A percentile compares a stretch with the other conserved stretches of the same genome.
Conservation (phyloP, 2,113 vertebrate species). For the Lophotis ruficrista region DNA sequence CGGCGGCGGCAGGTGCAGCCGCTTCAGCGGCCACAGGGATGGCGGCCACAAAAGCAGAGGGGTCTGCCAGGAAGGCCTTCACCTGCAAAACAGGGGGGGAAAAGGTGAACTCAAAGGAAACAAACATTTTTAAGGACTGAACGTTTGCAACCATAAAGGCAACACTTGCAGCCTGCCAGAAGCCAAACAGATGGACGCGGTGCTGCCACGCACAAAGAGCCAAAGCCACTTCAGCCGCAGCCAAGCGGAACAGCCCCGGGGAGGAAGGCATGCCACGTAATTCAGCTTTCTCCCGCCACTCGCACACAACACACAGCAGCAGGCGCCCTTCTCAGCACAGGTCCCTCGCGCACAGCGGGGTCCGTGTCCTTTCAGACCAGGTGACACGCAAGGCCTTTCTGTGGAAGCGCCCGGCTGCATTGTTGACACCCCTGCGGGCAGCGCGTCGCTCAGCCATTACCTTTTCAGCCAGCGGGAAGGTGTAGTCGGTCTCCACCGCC, state of each 20-base stretch:
- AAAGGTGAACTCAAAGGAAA: neutral
- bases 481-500: slow-evolving; percentile 93
- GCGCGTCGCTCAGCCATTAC: slow-evolving; percentile 61
- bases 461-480: slow-evolving; percentile 97
- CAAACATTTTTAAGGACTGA: neutral
- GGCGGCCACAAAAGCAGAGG: slow-evolving; percentile 88
- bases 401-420: accelerated
- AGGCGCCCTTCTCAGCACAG: neutral
- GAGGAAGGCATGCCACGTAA: too few relatives aligned
- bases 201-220: accelerated
- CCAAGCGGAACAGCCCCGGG: accelerated
- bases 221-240: neutral
- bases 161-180: too few relatives aligned
- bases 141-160: neutral
- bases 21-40: slow-evolving; percentile 67
- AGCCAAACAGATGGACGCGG: accelerated
- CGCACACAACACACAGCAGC: neutral
- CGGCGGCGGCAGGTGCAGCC: slow-evolving; percentile 61
- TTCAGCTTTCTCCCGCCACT: neutral
- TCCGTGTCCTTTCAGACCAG: accelerated
- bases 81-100: slow-evolving; percentile 71
- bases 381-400: accelerated
- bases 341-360: accelerated
- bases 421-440: neutral
- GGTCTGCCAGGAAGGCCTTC: slow-evolving; percentile 94